Conservation (phyloP, 2,797 vertebrate species). For the Galagoides demidoff region DNA sequence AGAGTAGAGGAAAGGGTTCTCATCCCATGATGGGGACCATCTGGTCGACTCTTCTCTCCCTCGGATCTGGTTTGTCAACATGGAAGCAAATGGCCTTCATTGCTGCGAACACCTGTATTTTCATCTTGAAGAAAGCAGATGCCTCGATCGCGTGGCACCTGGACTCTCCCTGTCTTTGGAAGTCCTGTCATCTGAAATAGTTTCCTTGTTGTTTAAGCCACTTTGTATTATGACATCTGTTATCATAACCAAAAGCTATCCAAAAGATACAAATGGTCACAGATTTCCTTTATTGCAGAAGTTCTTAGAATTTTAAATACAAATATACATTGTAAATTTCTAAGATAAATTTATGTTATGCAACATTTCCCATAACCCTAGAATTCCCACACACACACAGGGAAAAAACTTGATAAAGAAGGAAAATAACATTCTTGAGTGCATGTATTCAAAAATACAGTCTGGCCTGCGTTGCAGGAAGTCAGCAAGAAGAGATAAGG, state of each 20-base stretch:
- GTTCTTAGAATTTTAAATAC: neutral
- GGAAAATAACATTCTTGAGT: conserved; percentile 22
- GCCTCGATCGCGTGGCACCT: neutral
- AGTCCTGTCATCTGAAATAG: neutral
- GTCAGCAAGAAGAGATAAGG: neutral
- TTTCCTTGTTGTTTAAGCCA: neutral
- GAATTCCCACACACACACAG: neutral
- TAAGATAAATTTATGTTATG: neutral
- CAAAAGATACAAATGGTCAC: neutral
- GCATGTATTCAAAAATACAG: neutral
- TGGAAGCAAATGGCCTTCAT: neutral
- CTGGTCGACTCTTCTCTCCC: neutral
- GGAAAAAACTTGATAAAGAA: conserved; percentile 40
- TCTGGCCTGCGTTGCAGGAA: neutral
- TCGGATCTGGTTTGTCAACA: neutral
- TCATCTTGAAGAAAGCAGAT: neutral
- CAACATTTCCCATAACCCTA: conserved; percentile 20
- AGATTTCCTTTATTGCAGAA: neutral
- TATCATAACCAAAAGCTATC: neutral
- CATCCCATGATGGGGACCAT: neutral
- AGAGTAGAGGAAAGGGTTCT: neutral
- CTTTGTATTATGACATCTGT: neutral
- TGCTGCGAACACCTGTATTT: neutral
- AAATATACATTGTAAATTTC: neutral
- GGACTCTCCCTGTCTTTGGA: neutral